These are phyloP conservation scores for Gephyroberyx darwinii DNA, from an alignment of 2,797 vertebrate species.

Conservation along the genomic window DNA sequence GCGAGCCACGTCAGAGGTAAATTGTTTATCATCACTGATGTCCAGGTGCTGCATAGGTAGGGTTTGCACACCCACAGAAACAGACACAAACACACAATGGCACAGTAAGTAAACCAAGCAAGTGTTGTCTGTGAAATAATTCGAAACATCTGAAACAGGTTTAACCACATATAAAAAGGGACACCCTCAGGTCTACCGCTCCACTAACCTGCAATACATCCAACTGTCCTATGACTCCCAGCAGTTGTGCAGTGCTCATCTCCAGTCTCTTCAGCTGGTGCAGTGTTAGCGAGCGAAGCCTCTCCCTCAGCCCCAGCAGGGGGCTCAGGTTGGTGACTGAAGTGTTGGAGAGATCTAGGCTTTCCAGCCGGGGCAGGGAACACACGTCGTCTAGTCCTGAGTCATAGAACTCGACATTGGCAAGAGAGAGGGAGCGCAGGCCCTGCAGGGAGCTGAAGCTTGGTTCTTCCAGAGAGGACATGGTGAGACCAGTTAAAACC, in stretches of 20 bases:
- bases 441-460: conserved; percentile 90
- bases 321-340: conserved; percentile 95
- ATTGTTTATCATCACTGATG: conserved; percentile 99
- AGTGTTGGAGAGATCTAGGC: conserved; percentile 98
- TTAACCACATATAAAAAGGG: neutral
- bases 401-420: conserved; percentile 97
- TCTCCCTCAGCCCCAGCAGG: conserved; percentile 89
- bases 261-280: conserved; percentile 98
- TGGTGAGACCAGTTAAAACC: conserved; percentile 93
- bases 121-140: neutral
- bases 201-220: conserved; percentile 73
- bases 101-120: conserved; percentile 8
- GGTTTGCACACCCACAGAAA: conserved; percentile 50
- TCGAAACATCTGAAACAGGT: neutral
- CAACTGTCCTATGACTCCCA: conserved; percentile 85
- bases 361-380: conserved; percentile 92
- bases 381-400: conserved; percentile 93
- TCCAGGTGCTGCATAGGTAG: conserved; percentile 88
- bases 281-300: conserved; percentile 95
- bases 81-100: conserved; percentile 7
- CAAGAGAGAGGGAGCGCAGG: conserved; percentile 91
- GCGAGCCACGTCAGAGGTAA: conserved; percentile 96
- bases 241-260: conserved; percentile 95
- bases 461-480: conserved; percentile 94
- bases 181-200: neutral